A percentile compares a stretch with the other conserved stretches of the same genome.
These are phyloP conservation scores for Tinea trinotella DNA, from an alignment of 2,888 invertebrate species.

Conservation along the genomic window DNA sequence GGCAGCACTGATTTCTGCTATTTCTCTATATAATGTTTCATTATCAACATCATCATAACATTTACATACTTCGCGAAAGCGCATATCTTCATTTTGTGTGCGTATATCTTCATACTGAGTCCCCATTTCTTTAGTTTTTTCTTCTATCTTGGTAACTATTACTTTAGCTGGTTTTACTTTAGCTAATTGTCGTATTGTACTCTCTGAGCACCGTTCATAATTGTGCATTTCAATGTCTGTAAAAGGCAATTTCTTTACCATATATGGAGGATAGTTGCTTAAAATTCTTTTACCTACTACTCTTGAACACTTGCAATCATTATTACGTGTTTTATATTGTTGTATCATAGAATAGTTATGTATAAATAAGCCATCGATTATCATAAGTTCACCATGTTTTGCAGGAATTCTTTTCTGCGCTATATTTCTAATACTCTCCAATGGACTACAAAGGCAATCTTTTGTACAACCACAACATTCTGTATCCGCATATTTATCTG, in stretches of 20 bases:
- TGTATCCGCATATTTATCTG: slow-evolving; percentile 29
- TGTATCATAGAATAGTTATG: too few species aligned
- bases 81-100: too few species aligned
- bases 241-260: slow-evolving; percentile 43
- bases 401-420: too few species aligned
- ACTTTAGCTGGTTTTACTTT: slow-evolving; percentile 29
- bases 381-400: too few species aligned
- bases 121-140: slow-evolving; percentile 35
- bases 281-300: too few species aligned
- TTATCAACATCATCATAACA: slow-evolving; percentile 44
- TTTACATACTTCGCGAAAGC: slow-evolving; percentile 39
- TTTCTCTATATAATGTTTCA: slow-evolving; percentile 1
- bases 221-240: slow-evolving; percentile 38
- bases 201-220: slow-evolving; percentile 40
- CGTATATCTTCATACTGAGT: slow-evolving; percentile 49
- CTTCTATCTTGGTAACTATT: slow-evolving; percentile 30
- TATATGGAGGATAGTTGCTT: slow-evolving; percentile 53
- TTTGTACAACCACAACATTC: slow-evolving; percentile 42
- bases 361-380: too few species aligned
- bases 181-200: background rate
- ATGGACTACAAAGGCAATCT: slow-evolving; percentile 39
- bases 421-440: too few species aligned
- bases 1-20: background rate
- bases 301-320: too few species aligned
- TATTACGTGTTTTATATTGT: too few species aligned